phyloP scores from a whole-genome alignment of 2,888 invertebrate species.

The Matsumyia berberina region DNA sequence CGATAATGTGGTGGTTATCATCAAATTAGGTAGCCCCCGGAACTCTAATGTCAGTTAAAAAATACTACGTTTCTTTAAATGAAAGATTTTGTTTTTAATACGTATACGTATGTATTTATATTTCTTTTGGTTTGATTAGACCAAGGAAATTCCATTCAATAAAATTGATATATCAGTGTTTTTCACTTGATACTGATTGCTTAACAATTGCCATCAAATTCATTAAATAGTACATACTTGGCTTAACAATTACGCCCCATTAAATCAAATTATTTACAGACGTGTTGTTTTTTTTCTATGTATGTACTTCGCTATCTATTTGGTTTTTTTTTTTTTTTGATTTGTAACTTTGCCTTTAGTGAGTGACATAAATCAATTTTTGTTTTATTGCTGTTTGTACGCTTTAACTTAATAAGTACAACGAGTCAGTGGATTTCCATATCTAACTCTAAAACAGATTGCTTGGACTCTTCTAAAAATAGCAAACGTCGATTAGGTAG shows the following conservation, averaged over 20 bases:
- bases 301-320: neutral
- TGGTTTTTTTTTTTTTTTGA: too few species aligned
- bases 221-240: constrained; percentile 5
- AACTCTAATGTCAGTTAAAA: too few species aligned
- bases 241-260: constrained; percentile 17
- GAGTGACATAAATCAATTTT: constrained; percentile 32
- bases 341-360: neutral
- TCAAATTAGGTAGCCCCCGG: too few species aligned
- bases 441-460: neutral
- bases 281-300: neutral
- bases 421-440: neutral
- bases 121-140: neutral
- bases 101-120: too few species aligned
- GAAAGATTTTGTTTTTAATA: too few species aligned
- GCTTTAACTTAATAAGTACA: neutral
- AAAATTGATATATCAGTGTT: neutral
- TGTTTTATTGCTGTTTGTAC: constrained; percentile 11
- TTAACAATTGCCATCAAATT: constrained; percentile 6
- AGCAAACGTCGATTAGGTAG: neutral
- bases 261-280: constrained; percentile 28
- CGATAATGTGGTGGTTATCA: too few species aligned
- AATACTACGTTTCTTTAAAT: too few species aligned
- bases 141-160: constrained; percentile 9
- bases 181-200: constrained; percentile 8
- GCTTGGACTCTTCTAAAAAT: neutral